Evolutionary conservation across 2,888 invertebrate species (phyloP).

Genomic region (Quadriops clusia): DNA sequence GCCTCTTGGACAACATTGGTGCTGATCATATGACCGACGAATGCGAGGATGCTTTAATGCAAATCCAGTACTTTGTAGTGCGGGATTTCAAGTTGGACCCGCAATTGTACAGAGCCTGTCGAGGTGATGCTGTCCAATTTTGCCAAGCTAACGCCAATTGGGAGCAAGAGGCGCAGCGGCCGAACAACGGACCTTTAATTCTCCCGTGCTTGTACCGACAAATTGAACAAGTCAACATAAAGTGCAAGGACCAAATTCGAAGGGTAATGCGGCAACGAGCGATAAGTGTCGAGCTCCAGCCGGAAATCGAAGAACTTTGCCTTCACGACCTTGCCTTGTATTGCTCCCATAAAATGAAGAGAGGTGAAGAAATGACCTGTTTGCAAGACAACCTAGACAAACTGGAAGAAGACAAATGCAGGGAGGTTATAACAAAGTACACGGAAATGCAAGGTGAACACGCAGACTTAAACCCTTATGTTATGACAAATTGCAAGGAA

Average conservation of each 20-base stretch:
- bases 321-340: constrained; percentile 70
- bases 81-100: constrained; percentile 90
- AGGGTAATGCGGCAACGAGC: constrained; percentile 90
- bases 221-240: constrained; percentile 27
- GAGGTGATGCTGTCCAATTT: constrained; percentile 68
- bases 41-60: constrained; percentile 84
- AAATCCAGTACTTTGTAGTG: constrained; percentile 95
- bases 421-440: constrained; percentile 64
- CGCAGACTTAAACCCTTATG: constrained; percentile 78
- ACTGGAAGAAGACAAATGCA: constrained; percentile 55
- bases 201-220: constrained; percentile 80
- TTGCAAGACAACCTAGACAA: constrained; percentile 75
- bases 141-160: constrained; percentile 73
- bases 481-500: constrained; percentile 69
- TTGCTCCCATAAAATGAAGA: constrained; percentile 76
- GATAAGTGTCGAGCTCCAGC: constrained; percentile 82
- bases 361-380: constrained; percentile 86
- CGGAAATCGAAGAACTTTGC: constrained; percentile 87
- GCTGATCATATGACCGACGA: constrained; percentile 72
- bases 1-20: constrained; percentile 86
- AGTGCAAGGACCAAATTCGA: constrained; percentile 67
- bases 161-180: constrained; percentile 54
- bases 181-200: constrained; percentile 71
- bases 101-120: constrained; percentile 77
- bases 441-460: constrained; percentile 85